A percentile compares a stretch with the other conserved stretches of the same genome.
These are phyloP conservation scores for Muschampia plurimacula DNA, from an alignment of 2,888 invertebrate genomes.

Conservation along the genomic window DNA sequence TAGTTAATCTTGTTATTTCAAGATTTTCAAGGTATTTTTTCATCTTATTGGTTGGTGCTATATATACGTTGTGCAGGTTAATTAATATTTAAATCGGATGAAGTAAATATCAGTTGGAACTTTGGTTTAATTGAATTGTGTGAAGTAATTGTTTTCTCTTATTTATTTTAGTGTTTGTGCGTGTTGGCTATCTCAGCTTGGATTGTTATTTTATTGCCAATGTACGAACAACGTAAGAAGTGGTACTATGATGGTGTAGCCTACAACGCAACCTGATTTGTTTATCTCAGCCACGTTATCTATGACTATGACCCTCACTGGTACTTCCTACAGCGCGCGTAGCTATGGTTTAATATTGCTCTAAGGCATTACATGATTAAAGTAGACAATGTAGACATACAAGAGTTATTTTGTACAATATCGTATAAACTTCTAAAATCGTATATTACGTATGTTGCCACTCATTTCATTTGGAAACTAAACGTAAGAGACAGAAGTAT, in stretches of 20 bases:
- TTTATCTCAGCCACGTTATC: constrained; percentile 38
- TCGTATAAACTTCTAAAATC: neutral
- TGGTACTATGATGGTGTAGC: constrained; percentile 6
- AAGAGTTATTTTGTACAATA: neutral
- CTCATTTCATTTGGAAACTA: no score
- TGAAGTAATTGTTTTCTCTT: neutral
- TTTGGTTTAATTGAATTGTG: neutral
- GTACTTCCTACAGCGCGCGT: constrained; percentile 23
- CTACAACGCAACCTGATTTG: constrained; percentile 35
- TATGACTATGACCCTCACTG: constrained; percentile 26
- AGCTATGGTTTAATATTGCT: constrained; percentile 9
- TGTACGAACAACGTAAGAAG: neutral
- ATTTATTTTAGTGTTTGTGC: constrained; percentile 1
- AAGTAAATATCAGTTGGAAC: no score
- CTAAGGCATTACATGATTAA: neutral
- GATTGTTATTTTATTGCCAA: constrained; percentile 24
- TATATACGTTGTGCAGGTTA: no score
- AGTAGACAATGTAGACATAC: neutral
- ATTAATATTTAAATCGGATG: no score
- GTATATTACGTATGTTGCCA: no score
- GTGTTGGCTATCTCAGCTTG: neutral
- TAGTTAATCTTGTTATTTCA: no score
- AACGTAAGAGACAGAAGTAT: no score
- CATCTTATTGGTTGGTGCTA: no score
- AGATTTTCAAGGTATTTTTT: no score